Evolutionary conservation across 2,797 vertebrate genomes (phyloP).

Genomic region (Hippoglossus hippoglossus): DNA sequence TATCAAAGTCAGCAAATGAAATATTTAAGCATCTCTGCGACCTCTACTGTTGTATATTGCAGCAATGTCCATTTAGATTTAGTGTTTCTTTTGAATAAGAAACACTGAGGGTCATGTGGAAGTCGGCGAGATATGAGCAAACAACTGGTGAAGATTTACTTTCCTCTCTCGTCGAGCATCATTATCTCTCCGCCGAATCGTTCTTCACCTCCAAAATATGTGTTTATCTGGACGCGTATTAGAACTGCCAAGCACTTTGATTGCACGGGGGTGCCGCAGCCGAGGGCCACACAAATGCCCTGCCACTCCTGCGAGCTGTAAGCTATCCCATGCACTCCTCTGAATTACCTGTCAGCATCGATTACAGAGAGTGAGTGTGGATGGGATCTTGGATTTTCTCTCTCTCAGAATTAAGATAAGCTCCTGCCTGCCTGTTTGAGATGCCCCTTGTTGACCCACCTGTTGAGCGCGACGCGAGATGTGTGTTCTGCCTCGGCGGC

Average conservation of each 20-base stretch:
- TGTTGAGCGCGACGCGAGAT: slow-evolving; percentile 71
- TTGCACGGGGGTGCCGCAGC: slow-evolving; percentile 63
- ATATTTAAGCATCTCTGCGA: neutral
- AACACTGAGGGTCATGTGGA: neutral
- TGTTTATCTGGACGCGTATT: slow-evolving; percentile 57
- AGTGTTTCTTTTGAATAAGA: neutral
- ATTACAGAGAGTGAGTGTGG: slow-evolving; percentile 81
- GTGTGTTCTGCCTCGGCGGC: slow-evolving; percentile 55
- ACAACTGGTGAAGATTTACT: slow-evolving; percentile 21
- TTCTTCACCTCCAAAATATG: slow-evolving; percentile 50
- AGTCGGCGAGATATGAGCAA: slow-evolving; percentile 1
- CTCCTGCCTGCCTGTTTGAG: slow-evolving; percentile 80
- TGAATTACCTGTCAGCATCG: slow-evolving; percentile 87
- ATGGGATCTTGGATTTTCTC: slow-evolving; percentile 86
- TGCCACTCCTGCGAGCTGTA: slow-evolving; percentile 65
- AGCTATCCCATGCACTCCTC: slow-evolving; percentile 75
- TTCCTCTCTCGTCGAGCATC: slow-evolving; percentile 48
- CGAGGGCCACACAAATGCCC: slow-evolving; percentile 64
- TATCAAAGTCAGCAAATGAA: neutral
- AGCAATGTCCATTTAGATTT: neutral
- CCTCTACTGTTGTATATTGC: neutral
- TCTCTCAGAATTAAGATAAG: slow-evolving; percentile 87
- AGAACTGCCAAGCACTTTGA: slow-evolving; percentile 64
- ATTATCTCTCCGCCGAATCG: slow-evolving; percentile 49
- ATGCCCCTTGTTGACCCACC: slow-evolving; percentile 83